Evolutionary conservation across 1,140 invertebrate genomes (phyloP).

Genomic region (Chionoecetes opilio): DNA sequence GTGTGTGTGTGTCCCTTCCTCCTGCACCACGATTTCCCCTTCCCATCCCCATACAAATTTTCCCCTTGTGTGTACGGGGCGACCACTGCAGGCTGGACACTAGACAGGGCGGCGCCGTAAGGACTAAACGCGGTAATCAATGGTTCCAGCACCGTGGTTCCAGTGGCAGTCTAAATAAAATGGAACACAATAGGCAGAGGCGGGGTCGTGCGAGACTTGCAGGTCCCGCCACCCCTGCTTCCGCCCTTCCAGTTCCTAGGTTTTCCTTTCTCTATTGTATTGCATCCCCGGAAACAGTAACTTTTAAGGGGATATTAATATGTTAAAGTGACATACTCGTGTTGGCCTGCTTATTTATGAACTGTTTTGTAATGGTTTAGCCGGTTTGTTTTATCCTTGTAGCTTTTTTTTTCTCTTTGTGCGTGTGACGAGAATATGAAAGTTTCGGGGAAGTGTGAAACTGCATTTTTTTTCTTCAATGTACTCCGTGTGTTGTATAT

Average conservation of each 20-base stretch:
- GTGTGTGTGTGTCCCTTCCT: not conserved
- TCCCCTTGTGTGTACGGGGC: not conserved
- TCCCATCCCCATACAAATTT: too few relatives aligned
- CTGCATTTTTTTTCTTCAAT: too few relatives aligned
- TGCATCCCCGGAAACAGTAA: not conserved
- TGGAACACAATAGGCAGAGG: not conserved
- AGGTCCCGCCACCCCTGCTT: not conserved
- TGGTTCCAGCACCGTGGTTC: not conserved
- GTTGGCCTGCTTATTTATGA: not conserved
- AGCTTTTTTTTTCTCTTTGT: too few relatives aligned
- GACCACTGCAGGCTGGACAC: not conserved
- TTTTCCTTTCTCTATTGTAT: not conserved
- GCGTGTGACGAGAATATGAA: too few relatives aligned
- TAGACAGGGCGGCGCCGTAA: not conserved
- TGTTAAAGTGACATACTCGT: not conserved
- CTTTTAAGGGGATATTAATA: not conserved
- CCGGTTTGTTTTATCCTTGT: not conserved
- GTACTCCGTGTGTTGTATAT: too few relatives aligned
- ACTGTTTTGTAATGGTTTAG: not conserved
- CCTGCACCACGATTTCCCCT: not conserved
- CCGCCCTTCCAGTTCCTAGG: not conserved
- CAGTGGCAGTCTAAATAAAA: conserved; percentile 5
- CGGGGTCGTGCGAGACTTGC: not conserved
- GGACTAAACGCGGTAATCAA: not conserved
- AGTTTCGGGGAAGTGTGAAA: too few relatives aligned